A percentile compares a stretch with the other conserved stretches of the same genome.
These are phyloP conservation scores for Gnathonemus echidnorhynchus DNA, from an alignment of 2,113 vertebrate species.

Conservation along the genomic window DNA sequence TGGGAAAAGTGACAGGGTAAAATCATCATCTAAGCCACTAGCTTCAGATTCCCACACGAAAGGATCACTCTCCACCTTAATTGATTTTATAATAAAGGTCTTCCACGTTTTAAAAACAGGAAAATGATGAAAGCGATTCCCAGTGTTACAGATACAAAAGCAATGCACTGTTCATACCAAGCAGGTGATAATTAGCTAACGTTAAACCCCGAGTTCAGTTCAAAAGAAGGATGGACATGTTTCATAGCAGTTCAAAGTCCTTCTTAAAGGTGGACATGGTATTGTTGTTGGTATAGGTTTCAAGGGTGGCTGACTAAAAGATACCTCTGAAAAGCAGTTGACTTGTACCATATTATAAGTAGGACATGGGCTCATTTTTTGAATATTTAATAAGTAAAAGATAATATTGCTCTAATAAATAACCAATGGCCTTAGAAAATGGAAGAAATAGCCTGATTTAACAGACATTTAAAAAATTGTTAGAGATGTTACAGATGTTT, in stretches of 20 bases:
- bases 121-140: neutral
- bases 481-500: neutral
- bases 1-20: neutral
- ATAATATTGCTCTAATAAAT: neutral
- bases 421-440: neutral
- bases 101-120: neutral
- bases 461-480: neutral
- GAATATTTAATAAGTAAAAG: neutral
- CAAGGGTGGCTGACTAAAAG: slow-evolving; percentile 39
- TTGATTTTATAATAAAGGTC: neutral
- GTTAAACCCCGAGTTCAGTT: slow-evolving; percentile 44
- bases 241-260: slow-evolving; percentile 49
- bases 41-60: neutral
- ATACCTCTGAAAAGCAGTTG: slow-evolving; percentile 21
- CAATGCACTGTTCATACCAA: neutral
- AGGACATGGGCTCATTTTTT: neutral
- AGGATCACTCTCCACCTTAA: neutral
- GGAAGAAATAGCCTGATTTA: neutral
- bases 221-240: slow-evolving; percentile 49
- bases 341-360: neutral
- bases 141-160: neutral
- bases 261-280: slow-evolving; percentile 41
- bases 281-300: neutral
- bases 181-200: neutral
- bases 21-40: neutral